These are phyloP conservation scores for Clusia tigrina DNA, from an alignment of 2,888 invertebrate species.

Conservation along the genomic window DNA sequence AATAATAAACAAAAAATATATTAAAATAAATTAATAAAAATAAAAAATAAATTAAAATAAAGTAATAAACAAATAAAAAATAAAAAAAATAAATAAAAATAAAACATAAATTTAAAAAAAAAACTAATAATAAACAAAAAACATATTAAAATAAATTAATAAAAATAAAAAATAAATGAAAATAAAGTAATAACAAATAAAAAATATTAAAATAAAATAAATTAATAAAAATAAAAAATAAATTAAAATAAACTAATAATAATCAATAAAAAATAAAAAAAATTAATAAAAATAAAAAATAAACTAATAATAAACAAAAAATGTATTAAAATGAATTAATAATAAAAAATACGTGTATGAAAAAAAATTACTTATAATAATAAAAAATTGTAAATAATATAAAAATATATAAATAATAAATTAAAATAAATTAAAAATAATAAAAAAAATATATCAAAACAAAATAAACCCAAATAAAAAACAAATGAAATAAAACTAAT, in stretches of 20 bases:
- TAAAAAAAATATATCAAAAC: too few species aligned
- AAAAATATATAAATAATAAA: too few species aligned
- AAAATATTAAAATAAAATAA: conserved; percentile 30
- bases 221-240: conserved; percentile 24
- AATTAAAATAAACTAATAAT: conserved; percentile 16
- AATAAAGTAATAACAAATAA: conserved; percentile 28
- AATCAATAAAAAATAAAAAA: conserved; percentile 35
- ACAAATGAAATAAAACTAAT: too few species aligned
- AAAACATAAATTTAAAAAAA: not conserved
- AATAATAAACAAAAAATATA: conserved; percentile 27
- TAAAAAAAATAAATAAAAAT: not conserved
- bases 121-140: not conserved
- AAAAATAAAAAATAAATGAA: conserved; percentile 19
- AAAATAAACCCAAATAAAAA: too few species aligned
- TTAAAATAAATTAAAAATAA: too few species aligned
- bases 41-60: not conserved
- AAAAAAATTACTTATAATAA: too few species aligned
- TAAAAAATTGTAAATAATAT: too few species aligned
- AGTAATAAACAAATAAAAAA: conserved; percentile 1
- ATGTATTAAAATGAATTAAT: too few species aligned
- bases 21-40: conserved; percentile 4
- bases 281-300: conserved; percentile 35
- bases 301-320: too few species aligned
- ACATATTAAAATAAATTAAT: conserved; percentile 1
- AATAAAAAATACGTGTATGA: too few species aligned